phyloP scores from a whole-genome alignment of 2,888 invertebrate genomes.

The Agriopis aurantiaria region DNA sequence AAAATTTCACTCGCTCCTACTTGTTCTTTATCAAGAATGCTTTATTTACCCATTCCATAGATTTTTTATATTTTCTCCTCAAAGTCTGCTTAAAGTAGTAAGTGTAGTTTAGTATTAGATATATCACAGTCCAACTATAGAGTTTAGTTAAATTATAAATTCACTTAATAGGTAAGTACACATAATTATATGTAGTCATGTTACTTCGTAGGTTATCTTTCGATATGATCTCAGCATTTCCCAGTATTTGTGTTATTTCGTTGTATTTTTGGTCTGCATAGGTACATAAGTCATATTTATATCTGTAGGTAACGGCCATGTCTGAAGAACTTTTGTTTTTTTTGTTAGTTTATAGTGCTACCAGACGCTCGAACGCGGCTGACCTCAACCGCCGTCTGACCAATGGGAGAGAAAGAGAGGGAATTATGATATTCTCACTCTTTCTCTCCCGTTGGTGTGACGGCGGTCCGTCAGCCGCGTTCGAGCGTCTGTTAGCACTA shows the following conservation, averaged over 20 bases:
- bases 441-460: too few species aligned
- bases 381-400: too few species aligned
- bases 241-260: conserved; percentile 65
- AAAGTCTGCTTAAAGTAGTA: not conserved
- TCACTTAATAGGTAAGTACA: conserved; percentile 3
- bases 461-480: too few species aligned
- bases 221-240: conserved; percentile 76
- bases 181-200: conserved; percentile 4
- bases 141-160: conserved; percentile 3
- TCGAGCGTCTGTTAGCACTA: too few species aligned
- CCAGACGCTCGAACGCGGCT: too few species aligned
- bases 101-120: not conserved
- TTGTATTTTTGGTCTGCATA: conserved; percentile 58
- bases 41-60: not conserved
- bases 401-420: too few species aligned
- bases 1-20: too few species aligned
- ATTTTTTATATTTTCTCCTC: not conserved
- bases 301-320: conserved; percentile 45
- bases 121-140: not conserved
- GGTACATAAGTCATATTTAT: conserved; percentile 39
- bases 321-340: conserved; percentile 22
- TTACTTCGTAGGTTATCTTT: conserved; percentile 32
- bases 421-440: too few species aligned
- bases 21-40: not conserved
- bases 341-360: too few species aligned